Percentiles rank a stretch among this genome's conserved stretches.
Conservation (phyloP, 2,113 vertebrate species). For the Prunella fulvescens region DNA sequence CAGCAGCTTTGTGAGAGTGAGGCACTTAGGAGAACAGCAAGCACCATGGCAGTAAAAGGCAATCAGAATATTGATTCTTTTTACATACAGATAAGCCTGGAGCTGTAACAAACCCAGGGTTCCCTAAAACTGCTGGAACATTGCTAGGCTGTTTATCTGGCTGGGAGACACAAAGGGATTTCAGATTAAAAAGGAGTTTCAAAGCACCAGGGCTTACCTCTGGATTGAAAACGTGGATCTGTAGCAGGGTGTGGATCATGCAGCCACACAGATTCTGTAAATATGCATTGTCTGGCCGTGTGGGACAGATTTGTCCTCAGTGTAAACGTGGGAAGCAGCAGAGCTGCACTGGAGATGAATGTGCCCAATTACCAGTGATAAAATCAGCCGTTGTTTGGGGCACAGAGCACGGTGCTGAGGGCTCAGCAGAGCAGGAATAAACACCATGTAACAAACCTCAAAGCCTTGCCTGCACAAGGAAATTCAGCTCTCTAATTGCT, state of each 20-base stretch:
- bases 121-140: conserved; percentile 10
- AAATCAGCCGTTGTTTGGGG: background rate
- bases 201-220: background rate
- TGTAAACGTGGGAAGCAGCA: background rate
- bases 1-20: background rate
- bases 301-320: background rate
- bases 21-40: background rate
- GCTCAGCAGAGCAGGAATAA: background rate
- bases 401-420: background rate
- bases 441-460: background rate
- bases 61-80: conserved; percentile 49
- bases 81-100: conserved; percentile 5
- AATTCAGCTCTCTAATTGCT: conserved; percentile 17
- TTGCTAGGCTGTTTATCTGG: conserved; percentile 34
- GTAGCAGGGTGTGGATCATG: background rate
- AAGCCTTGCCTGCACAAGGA: background rate
- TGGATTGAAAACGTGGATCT: background rate
- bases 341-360: background rate
- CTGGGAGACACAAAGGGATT: conserved; percentile 30
- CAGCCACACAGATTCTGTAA: background rate
- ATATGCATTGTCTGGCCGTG: background rate
- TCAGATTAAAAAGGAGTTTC: conserved; percentile 7
- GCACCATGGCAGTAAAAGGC: background rate
- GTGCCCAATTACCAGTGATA: background rate
- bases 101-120: conserved; percentile 15